Conservation (phyloP, 2,113 vertebrate genomes). For the Semnornis frantzii region DNA sequence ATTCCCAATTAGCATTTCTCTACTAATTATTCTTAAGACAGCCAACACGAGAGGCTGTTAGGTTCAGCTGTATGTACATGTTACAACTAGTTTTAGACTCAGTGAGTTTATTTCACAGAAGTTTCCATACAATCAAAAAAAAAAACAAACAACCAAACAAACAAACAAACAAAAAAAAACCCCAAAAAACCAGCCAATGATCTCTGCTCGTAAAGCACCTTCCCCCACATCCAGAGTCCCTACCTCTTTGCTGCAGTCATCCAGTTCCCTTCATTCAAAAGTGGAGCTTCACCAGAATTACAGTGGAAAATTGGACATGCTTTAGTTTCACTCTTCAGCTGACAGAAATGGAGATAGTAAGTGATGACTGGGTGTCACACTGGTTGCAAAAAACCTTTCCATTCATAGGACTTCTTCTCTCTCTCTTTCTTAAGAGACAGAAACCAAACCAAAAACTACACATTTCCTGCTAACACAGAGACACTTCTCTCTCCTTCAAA, state of each 20-base stretch:
- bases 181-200: background rate
- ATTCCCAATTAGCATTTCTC: background rate
- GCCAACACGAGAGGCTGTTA: background rate
- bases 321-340: background rate
- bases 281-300: background rate
- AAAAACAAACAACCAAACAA: too few species aligned
- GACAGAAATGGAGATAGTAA: background rate
- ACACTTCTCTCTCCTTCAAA: background rate
- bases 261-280: background rate
- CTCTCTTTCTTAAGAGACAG: background rate
- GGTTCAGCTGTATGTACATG: background rate
- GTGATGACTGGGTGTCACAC: background rate
- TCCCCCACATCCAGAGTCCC: background rate
- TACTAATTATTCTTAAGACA: background rate
- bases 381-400: background rate
- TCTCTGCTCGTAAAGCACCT: background rate
- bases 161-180: background rate
- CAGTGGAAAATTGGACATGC: background rate
- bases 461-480: background rate
- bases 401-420: background rate
- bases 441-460: constrained; percentile 11
- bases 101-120: background rate
- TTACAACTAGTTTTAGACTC: background rate
- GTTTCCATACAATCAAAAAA: background rate
- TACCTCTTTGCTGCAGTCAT: background rate